Percentiles rank a stretch among this genome's conserved stretches.
Evolutionary conservation across 2,888 invertebrate species (phyloP).

Genomic region (Drosophila monieri): DNA sequence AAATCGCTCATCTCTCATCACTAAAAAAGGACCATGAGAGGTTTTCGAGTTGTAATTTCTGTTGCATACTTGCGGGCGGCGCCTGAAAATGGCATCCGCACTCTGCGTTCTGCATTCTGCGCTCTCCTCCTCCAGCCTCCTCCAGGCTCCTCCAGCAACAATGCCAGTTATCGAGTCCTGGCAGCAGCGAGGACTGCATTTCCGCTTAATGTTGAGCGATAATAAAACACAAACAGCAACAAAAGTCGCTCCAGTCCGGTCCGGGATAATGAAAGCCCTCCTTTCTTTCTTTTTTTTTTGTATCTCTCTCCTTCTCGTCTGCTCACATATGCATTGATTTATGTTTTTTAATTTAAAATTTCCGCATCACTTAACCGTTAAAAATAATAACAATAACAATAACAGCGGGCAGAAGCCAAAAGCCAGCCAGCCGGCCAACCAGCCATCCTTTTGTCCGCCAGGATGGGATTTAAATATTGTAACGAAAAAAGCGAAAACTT

Average conservation of each 20-base stretch:
- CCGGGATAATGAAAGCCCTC: conserved; percentile 48
- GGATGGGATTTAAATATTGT: conserved; percentile 53
- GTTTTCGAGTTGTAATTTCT: conserved; percentile 43
- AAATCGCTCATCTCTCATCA: too few relatives aligned
- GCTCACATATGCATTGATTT: conserved; percentile 80
- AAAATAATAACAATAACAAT: conserved; percentile 61
- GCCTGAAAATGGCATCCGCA: conserved; percentile 39
- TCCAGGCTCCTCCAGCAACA: conserved; percentile 39
- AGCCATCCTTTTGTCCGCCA: conserved; percentile 32
- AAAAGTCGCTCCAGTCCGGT: conserved; percentile 40
- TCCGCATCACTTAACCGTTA: conserved; percentile 82
- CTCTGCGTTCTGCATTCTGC: neutral
- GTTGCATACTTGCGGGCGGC: conserved; percentile 71
- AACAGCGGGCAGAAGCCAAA: conserved; percentile 47
- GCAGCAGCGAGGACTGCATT: conserved; percentile 71
- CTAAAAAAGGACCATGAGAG: neutral
- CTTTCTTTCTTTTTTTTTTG: conserved; percentile 8
- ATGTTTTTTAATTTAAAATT: conserved; percentile 84
- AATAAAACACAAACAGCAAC: conserved; percentile 73
- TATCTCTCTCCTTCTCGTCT: conserved; percentile 3
- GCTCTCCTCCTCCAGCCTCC: conserved; percentile 19
- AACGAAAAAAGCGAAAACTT: conserved; percentile 46
- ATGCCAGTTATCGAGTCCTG: conserved; percentile 59
- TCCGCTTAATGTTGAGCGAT: conserved; percentile 82
- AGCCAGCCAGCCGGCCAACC: conserved; percentile 37